Evolutionary conservation across 1,140 invertebrate genomes (phyloP).

Genomic region (Solen grandis): DNA sequence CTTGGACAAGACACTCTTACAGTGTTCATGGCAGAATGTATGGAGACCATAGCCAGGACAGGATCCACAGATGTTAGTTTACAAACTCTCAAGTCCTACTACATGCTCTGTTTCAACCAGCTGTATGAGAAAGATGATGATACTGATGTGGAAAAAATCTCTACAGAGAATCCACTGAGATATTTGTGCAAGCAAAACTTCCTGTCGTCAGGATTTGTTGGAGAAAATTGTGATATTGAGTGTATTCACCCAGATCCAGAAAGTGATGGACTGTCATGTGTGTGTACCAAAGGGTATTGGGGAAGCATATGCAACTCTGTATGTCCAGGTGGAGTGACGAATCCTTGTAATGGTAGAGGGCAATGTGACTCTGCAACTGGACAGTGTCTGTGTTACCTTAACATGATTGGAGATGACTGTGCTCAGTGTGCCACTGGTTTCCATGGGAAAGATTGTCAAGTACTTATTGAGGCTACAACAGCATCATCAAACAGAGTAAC

Average conservation of each 20-base stretch:
- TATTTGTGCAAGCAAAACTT: conserved; percentile 30
- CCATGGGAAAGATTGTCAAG: conserved; percentile 57
- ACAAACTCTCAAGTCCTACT: conserved; percentile 26
- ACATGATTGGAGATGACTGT: conserved; percentile 52
- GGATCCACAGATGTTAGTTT: conserved; percentile 15
- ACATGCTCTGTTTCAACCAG: conserved; percentile 35
- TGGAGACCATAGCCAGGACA: conserved; percentile 35
- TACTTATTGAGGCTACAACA: conserved; percentile 25
- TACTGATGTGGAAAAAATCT: background rate
- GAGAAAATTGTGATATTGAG: conserved; percentile 35
- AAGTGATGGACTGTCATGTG: conserved; percentile 24
- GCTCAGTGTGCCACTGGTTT: conserved; percentile 56
- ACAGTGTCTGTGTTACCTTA: conserved; percentile 58
- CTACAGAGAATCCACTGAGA: conserved; percentile 34
- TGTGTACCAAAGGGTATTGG: conserved; percentile 66
- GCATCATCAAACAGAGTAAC: background rate
- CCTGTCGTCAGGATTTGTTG: conserved; percentile 35
- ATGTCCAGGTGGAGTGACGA: conserved; percentile 63
- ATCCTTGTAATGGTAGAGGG: conserved; percentile 58
- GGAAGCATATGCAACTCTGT: conserved; percentile 53
- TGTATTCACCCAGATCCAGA: conserved; percentile 36
- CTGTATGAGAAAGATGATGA: conserved; percentile 4
- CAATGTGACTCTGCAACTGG: conserved; percentile 58
- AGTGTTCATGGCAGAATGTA: conserved; percentile 9
- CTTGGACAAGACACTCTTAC: background rate